phyloP scores from a whole-genome alignment of 2,797 vertebrate species.

The Bryconaethiops microstoma region DNA sequence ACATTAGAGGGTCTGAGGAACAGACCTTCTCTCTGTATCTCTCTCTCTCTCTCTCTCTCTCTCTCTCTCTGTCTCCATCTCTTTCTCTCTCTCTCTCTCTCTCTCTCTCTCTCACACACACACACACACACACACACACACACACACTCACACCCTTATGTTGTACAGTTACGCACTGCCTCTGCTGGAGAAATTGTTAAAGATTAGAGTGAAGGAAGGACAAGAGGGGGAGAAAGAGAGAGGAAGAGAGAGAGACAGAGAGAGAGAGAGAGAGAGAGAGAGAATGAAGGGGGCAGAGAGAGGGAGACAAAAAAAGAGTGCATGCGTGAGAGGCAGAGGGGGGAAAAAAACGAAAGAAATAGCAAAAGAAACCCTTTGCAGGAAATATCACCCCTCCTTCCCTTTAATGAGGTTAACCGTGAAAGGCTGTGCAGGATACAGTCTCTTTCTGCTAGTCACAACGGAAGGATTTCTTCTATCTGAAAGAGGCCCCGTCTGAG shows the following conservation, averaged over 20 bases:
- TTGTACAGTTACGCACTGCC: background rate
- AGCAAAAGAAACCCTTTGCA: slow-evolving; percentile 47
- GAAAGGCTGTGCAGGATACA: slow-evolving; percentile 58
- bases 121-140: slow-evolving; percentile 4
- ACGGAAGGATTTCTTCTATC: slow-evolving; percentile 45
- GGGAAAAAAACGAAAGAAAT: slow-evolving; percentile 13
- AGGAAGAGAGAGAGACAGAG: slow-evolving; percentile 52
- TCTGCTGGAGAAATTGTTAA: slow-evolving; percentile 16
- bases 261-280: background rate
- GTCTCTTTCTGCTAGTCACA: slow-evolving; percentile 38
- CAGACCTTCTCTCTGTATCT: background rate
- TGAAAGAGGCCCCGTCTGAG: slow-evolving; percentile 40
- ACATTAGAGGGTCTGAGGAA: slow-evolving; percentile 9
- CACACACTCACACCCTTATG: background rate
- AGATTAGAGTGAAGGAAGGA: slow-evolving; percentile 15
- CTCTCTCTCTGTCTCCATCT: background rate
- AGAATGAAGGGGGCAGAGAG: slow-evolving; percentile 46
- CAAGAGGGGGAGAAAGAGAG: slow-evolving; percentile 49
- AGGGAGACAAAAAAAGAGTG: background rate
- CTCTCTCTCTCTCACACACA: background rate
- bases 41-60: too few species aligned
- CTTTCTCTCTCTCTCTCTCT: too few species aligned
- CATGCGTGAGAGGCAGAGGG: slow-evolving; percentile 1
- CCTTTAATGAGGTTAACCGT: slow-evolving; percentile 60
- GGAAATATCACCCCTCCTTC: slow-evolving; percentile 54